Conservation (phyloP, 1,140 invertebrate genomes). For the Cyclina sinensis region DNA sequence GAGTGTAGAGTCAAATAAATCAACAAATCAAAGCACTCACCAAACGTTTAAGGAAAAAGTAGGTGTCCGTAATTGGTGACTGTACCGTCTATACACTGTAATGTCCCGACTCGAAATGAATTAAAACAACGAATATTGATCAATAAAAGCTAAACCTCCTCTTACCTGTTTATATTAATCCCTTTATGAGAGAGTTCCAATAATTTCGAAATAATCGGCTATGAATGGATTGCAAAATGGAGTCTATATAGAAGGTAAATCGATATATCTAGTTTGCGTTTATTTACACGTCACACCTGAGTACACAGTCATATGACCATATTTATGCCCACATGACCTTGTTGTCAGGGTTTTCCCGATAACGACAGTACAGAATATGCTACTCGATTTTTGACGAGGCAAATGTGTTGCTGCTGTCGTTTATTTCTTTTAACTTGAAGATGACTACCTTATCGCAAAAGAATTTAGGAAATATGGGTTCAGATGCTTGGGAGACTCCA, state of each 20-base stretch:
- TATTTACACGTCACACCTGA: conserved; percentile 23
- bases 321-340: conserved; percentile 6
- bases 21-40: too few species aligned
- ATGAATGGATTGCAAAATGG: not conserved
- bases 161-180: conserved; percentile 5
- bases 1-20: too few species aligned
- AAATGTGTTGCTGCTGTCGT: too few species aligned
- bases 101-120: not conserved
- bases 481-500: too few species aligned
- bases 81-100: not conserved
- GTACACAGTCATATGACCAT: conserved; percentile 16
- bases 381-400: not conserved
- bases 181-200: not conserved
- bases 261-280: not conserved
- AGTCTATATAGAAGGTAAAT: not conserved
- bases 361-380: not conserved
- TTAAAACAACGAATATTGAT: not conserved
- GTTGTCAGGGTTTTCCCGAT: not conserved
- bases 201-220: conserved; percentile 15
- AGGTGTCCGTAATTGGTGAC: too few species aligned
- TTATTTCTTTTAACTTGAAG: too few species aligned
- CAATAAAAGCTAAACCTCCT: not conserved
- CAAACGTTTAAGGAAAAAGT: too few species aligned
- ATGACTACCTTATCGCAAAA: too few species aligned
- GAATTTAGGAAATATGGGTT: too few species aligned